A percentile compares a stretch with the other conserved stretches of the same genome.
These are phyloP conservation scores for Cardiocondyla obscurior DNA, from an alignment of 1,140 invertebrate species.

Conservation along the genomic window DNA sequence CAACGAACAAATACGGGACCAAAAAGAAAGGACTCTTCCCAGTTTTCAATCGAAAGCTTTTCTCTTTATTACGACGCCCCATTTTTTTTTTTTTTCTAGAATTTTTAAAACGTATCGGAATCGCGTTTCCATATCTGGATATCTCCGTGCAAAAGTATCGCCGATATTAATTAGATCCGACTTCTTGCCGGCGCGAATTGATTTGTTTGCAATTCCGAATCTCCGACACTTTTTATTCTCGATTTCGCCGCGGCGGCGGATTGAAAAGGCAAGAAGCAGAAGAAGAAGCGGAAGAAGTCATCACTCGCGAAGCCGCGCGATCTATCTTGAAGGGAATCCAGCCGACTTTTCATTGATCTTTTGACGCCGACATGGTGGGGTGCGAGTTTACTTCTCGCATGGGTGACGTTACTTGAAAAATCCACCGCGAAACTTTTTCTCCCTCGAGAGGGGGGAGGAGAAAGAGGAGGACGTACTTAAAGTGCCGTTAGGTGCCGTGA, in stretches of 20 bases:
- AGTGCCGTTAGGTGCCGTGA: constrained; percentile 70
- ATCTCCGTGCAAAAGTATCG: background rate
- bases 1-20: constrained; percentile 14
- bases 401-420: constrained; percentile 70
- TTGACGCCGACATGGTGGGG: constrained; percentile 36
- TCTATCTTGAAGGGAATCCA: constrained; percentile 37
- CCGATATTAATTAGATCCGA: background rate
- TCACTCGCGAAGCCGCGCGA: constrained; percentile 36
- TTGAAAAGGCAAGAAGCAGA: constrained; percentile 43
- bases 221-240: constrained; percentile 20
- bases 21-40: background rate
- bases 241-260: constrained; percentile 7
- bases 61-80: background rate
- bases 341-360: constrained; percentile 39
- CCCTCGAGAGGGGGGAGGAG: constrained; percentile 15
- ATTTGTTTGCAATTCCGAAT: background rate
- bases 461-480: constrained; percentile 66
- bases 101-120: background rate
- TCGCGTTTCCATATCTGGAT: background rate
- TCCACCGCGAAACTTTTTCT: constrained; percentile 67
- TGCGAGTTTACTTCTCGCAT: constrained; percentile 47
- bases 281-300: constrained; percentile 49
- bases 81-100: background rate
- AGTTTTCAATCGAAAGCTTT: background rate
- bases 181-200: background rate